phyloP scores from a whole-genome alignment of 2,888 invertebrate species.

The Brachypalpus laphriformis region DNA sequence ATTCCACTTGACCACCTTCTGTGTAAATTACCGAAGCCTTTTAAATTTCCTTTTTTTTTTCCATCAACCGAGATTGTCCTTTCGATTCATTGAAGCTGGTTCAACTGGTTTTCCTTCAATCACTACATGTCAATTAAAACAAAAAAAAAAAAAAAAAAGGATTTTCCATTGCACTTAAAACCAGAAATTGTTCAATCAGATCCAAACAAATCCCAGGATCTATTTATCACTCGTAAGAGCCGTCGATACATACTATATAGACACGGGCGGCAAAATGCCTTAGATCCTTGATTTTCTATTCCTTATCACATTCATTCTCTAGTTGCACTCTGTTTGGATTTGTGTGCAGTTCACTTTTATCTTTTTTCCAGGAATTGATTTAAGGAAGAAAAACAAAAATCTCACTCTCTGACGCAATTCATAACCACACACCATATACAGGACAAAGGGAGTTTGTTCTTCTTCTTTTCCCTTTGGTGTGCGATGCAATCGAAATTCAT shows the following conservation, averaged over 20 bases:
- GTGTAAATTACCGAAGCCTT: slow-evolving; percentile 19
- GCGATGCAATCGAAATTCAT: slow-evolving; percentile 11
- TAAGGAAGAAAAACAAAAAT: background rate
- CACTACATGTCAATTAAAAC: slow-evolving; percentile 5
- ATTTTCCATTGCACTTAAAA: slow-evolving; percentile 33
- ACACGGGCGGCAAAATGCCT: slow-evolving; percentile 53
- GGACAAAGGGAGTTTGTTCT: slow-evolving; percentile 1
- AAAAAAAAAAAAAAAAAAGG: too few species aligned
- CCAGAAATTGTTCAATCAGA: slow-evolving; percentile 19
- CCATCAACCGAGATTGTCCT: slow-evolving; percentile 5
- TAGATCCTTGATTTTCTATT: slow-evolving; percentile 43
- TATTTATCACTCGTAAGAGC: slow-evolving; percentile 29
- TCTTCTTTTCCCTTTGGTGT: background rate
- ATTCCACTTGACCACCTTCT: slow-evolving; percentile 28
- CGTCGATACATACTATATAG: background rate
- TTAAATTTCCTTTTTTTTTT: background rate
- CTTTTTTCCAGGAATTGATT: slow-evolving; percentile 57
- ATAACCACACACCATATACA: slow-evolving; percentile 2
- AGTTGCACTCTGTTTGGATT: slow-evolving; percentile 15
- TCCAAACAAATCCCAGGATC: slow-evolving; percentile 44
- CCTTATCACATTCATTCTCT: slow-evolving; percentile 58
- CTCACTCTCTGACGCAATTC: slow-evolving; percentile 1
- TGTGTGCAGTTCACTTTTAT: slow-evolving; percentile 31
- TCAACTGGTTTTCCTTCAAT: slow-evolving; percentile 10
- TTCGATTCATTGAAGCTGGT: background rate